Evolutionary conservation across 2,797 vertebrate genomes (phyloP).

Genomic region (Chiloscyllium punctatum): DNA sequence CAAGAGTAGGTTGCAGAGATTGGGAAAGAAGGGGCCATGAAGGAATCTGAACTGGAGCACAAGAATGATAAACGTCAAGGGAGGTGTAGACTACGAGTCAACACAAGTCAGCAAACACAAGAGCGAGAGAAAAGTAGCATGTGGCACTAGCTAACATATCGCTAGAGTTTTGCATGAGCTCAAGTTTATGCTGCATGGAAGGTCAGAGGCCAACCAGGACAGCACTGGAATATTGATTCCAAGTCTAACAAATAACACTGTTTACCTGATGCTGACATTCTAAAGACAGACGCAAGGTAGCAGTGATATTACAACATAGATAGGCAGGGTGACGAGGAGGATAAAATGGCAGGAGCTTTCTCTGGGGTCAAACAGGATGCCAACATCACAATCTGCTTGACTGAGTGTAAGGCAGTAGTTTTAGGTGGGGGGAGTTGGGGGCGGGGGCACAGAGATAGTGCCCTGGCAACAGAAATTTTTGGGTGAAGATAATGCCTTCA

Average conservation of each 20-base stretch:
- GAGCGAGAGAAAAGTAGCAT: neutral
- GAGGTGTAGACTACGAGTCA: neutral
- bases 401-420: neutral
- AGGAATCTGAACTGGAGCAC: neutral
- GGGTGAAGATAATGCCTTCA: neutral
- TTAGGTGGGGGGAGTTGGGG: no score
- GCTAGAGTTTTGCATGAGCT: neutral
- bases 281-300: neutral
- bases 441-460: neutral
- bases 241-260: no score
- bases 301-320: neutral
- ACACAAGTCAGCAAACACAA: neutral
- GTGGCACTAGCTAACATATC: neutral
- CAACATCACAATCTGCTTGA: neutral
- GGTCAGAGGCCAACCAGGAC: neutral
- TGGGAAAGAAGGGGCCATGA: neutral
- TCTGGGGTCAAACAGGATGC: neutral
- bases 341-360: neutral
- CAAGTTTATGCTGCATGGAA: neutral
- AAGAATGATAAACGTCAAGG: neutral
- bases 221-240: neutral
- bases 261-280: no score
- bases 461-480: neutral
- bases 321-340: neutral
- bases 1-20: neutral